Evolutionary conservation across 1,140 invertebrate species (phyloP).

Genomic region (Reticulitermes speratus): DNA sequence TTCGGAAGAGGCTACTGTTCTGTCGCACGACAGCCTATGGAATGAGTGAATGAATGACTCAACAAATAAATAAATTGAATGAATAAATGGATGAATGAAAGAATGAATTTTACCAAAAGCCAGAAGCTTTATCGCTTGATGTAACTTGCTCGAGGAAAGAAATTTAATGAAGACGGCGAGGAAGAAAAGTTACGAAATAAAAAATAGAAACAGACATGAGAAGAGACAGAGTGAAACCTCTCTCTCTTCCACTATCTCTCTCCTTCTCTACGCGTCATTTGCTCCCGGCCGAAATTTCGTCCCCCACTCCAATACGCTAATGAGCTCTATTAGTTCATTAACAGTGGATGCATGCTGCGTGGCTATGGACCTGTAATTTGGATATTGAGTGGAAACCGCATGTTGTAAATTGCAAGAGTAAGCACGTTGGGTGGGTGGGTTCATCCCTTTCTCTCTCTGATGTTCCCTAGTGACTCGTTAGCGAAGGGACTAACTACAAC

Average conservation of each 20-base stretch:
- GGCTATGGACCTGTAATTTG: constrained; percentile 31
- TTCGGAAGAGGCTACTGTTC: too few relatives aligned
- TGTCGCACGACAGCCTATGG: too few relatives aligned
- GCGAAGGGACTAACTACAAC: constrained; percentile 10
- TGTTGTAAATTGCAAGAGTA: constrained; percentile 33
- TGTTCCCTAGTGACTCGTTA: constrained; percentile 22
- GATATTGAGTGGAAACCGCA: constrained; percentile 34
- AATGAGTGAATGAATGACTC: too few relatives aligned
- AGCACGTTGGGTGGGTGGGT: constrained; percentile 13
- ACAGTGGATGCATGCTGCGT: constrained; percentile 21
- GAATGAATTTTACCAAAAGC: too few relatives aligned
- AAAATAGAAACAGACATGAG: neutral
- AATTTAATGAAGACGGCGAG: neutral
- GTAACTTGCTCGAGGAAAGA: neutral
- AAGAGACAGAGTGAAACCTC: neutral
- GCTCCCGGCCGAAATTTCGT: neutral
- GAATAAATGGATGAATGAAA: too few relatives aligned
- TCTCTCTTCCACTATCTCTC: neutral
- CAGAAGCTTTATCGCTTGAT: too few relatives aligned
- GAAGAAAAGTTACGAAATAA: neutral
- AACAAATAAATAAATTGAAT: too few relatives aligned
- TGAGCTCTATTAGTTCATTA: constrained; percentile 35
- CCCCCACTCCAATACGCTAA: constrained; percentile 27
- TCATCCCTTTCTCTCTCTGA: neutral
- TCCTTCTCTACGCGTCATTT: constrained; percentile 11